Evolutionary conservation across 2,797 vertebrate genomes (phyloP).

Genomic region (Spondyliosoma cantharus): DNA sequence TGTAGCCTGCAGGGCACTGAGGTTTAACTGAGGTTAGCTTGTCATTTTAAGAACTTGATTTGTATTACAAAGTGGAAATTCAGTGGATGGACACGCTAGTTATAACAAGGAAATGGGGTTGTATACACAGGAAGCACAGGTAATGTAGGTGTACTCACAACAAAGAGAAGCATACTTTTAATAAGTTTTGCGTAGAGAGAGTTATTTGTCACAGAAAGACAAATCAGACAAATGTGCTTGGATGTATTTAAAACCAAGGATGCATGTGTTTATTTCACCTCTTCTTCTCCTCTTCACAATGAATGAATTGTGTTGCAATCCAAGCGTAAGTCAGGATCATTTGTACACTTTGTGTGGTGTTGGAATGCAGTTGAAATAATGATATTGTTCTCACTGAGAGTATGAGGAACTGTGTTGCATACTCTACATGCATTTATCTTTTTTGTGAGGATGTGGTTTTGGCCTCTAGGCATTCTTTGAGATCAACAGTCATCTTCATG

Average conservation of each 20-base stretch:
- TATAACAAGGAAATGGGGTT: background rate
- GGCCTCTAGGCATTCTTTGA: no score
- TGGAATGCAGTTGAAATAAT: background rate
- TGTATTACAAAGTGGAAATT: background rate
- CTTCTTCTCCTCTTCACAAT: background rate
- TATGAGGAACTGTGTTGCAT: no score
- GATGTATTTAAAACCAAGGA: background rate
- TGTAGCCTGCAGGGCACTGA: background rate
- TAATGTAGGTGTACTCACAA: background rate
- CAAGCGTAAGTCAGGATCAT: background rate
- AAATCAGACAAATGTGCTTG: background rate
- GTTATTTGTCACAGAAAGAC: background rate
- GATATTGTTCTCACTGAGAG: no score
- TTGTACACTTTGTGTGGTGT: background rate
- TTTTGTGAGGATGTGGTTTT: background rate
- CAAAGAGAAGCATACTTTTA: background rate
- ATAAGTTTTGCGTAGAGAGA: background rate
- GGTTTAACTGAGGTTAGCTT: background rate
- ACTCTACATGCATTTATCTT: no score
- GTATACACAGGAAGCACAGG: background rate
- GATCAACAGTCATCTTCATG: no score
- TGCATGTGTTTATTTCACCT: background rate
- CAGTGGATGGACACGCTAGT: background rate
- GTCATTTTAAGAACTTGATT: conserved; percentile 10
- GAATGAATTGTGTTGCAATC: background rate